Base-by-base conservation (phyloP, 2,797 vertebrate species). In the Ciconia nigra region DNA sequence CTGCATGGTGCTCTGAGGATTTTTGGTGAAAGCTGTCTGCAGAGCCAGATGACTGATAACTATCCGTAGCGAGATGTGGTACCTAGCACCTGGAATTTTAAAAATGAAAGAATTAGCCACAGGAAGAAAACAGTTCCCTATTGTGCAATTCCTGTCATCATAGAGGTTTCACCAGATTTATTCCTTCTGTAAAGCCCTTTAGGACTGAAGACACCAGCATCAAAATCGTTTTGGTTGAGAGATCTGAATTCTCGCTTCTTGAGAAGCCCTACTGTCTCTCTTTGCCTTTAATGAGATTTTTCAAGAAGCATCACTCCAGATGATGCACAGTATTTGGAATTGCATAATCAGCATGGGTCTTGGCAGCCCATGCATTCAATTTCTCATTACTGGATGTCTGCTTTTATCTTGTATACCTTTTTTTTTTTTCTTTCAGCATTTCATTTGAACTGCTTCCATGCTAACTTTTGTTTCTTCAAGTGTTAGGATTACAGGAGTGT, bases 61-160 rank as follows among this genome's bases (percentile, higher is more conserved):
- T 57, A 0, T 59, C 52, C 2, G 0, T 15, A 33, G 31, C 25
- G 83, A 57, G 61, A 33, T n/a, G 1, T 0, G 5, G 61, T 46
- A 0, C 49, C 78, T 14, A 24, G 54, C 1, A 1, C n/a, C 65
- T 83, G 80, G 93, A 74, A 74, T 86, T 49, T 51, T 11, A 85
- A 61, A 58, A 71, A 37, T 11, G 16, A 49, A 59, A 5, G 31
- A 47, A 33, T 46, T 81, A 47, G 20, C 83, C 80, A 46, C 72
- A 72, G 88, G 77, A 81, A 1, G 11, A 69, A 51, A 76, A 15
- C 52, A 47, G 63, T 39, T 88, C 80, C 65, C 57, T 39, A 0
- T 81, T 90, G 69, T 65, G 90, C 69, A 69, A 4, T 88, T 81
- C 52, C 54, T 90, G 39, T 84, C 8, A 3, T 57, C 44, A 3